Conservation (phyloP, 1,140 invertebrate species). For the Drosophila repleta region DNA sequence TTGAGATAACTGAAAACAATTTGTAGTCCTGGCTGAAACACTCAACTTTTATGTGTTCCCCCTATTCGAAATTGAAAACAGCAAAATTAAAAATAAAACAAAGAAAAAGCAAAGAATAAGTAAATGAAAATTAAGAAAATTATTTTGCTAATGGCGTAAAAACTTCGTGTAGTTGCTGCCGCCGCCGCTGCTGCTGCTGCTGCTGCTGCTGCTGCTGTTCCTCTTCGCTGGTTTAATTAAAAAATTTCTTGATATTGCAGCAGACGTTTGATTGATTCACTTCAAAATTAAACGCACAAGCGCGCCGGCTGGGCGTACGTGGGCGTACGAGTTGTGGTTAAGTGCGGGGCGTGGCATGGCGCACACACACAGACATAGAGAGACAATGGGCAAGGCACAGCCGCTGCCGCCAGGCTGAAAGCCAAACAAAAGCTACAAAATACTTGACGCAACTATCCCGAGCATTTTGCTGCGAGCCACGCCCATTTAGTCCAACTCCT, state of each 20-base stretch:
- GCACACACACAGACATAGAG: background rate
- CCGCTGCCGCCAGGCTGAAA: slow-evolving; percentile 44
- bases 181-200: no score
- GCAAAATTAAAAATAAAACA: background rate
- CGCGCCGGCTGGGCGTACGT: background rate
- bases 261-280: slow-evolving; percentile 74
- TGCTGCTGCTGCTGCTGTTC: slow-evolving; percentile 30
- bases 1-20: slow-evolving; percentile 72
- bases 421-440: slow-evolving; percentile 76
- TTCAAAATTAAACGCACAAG: slow-evolving; percentile 42
- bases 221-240: slow-evolving; percentile 68
- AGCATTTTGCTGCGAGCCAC: slow-evolving; percentile 31
- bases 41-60: slow-evolving; percentile 52
- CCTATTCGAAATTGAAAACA: slow-evolving; percentile 36
- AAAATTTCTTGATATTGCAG: slow-evolving; percentile 68
- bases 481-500: background rate
- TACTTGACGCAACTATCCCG: slow-evolving; percentile 76
- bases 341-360: slow-evolving; percentile 11
- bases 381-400: slow-evolving; percentile 10
- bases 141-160: slow-evolving; percentile 66
- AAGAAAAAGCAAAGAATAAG: slow-evolving; percentile 41
- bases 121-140: slow-evolving; percentile 33
- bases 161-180: slow-evolving; percentile 36
- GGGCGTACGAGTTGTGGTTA: slow-evolving; percentile 41
- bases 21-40: slow-evolving; percentile 57